These are phyloP conservation scores for Monarcha castaneiventris DNA, from an alignment of 2,113 vertebrate genomes.

Conservation along the genomic window DNA sequence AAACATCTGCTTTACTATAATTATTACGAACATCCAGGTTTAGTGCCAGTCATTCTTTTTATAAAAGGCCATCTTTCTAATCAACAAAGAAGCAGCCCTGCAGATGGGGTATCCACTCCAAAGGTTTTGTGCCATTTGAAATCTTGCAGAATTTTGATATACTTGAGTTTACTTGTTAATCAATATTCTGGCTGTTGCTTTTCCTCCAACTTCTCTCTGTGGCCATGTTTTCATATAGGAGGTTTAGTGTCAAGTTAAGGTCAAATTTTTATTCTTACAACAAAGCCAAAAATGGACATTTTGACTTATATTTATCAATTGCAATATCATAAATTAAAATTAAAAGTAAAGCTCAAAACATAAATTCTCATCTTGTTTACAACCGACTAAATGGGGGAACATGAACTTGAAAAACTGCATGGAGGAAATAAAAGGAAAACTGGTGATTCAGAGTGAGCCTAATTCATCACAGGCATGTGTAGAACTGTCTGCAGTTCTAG, in stretches of 20 bases:
- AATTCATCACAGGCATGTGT: not conserved
- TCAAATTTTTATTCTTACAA: not conserved
- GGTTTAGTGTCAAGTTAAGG: not conserved
- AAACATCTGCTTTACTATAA: slow-evolving; percentile 21
- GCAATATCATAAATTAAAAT: not conserved
- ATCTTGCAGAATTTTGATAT: not conserved
- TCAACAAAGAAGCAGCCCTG: not conserved
- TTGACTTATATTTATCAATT: not conserved
- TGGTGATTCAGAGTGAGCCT: not conserved
- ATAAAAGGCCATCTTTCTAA: not conserved
- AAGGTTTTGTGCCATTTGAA: not conserved
- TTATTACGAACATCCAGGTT: slow-evolving; percentile 8
- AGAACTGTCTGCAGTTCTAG: not conserved
- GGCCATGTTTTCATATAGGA: not conserved
- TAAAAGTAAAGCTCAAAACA: not conserved
- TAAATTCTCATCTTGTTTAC: not conserved
- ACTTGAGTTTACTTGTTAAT: not conserved
- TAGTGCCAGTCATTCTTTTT: not conserved
- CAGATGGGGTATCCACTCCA: not conserved
- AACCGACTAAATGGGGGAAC: not conserved
- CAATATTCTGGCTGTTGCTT: not conserved
- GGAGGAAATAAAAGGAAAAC: not conserved
- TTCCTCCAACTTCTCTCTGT: not conserved
- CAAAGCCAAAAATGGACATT: not conserved
- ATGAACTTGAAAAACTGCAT: not conserved